These are phyloP conservation scores for Enteromius argenteus DNA, from an alignment of 2,797 vertebrate genomes.

Conservation along the genomic window DNA sequence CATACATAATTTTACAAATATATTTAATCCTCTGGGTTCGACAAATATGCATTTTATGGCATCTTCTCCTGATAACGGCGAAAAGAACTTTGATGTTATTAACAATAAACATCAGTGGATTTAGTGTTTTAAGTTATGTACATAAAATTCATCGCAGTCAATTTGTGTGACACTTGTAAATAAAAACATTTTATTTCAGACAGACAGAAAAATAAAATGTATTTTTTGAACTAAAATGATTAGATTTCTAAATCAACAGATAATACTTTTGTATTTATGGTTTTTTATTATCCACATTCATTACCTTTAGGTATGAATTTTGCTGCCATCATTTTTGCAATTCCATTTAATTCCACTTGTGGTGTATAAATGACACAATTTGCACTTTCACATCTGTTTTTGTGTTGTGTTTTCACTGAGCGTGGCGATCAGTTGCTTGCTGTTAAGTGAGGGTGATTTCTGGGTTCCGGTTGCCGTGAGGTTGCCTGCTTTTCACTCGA, in stretches of 20 bases:
- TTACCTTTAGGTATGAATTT: neutral
- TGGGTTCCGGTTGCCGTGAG: neutral
- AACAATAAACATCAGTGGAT: neutral
- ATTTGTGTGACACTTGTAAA: neutral
- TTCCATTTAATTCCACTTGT: neutral
- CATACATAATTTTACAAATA: neutral
- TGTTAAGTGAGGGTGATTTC: constrained; percentile 44
- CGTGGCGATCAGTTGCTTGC: neutral
- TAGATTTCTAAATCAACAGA: too few species aligned
- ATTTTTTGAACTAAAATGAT: neutral
- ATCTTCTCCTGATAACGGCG: too few species aligned
- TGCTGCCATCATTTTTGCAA: neutral
- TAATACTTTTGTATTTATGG: too few species aligned
- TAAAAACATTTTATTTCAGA: neutral
- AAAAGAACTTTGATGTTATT: too few species aligned
- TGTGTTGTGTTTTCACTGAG: neutral
- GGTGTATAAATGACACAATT: neutral
- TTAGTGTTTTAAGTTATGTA: neutral
- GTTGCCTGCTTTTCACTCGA: constrained; percentile 65
- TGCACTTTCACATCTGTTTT: neutral
- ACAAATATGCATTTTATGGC: too few species aligned
- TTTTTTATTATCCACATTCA: neutral
- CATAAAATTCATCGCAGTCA: neutral
- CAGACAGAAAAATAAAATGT: neutral
- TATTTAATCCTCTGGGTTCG: neutral